Conservation (phyloP, 2,113 vertebrate species). For the Tenrec ecaudatus region DNA sequence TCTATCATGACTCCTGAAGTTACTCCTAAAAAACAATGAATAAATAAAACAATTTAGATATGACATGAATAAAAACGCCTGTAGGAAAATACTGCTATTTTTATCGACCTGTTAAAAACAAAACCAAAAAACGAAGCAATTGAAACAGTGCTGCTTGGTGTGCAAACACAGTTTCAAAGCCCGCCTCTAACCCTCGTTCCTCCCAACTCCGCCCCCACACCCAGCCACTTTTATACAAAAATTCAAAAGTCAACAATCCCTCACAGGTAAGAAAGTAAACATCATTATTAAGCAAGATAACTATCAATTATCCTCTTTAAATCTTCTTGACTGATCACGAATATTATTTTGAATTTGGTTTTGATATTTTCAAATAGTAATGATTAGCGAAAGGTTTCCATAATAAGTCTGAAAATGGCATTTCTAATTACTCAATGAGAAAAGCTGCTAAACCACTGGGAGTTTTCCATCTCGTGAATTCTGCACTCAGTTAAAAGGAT, state of each 20-base stretch:
- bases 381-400: slow-evolving; percentile 16
- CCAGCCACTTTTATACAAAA: slow-evolving; percentile 24
- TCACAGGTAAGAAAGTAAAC: slow-evolving; percentile 55
- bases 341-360: slow-evolving; percentile 50
- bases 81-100: slow-evolving; percentile 56
- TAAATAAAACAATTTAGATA: slow-evolving; percentile 10
- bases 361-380: slow-evolving; percentile 1
- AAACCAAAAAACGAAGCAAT: background rate
- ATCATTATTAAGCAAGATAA: slow-evolving; percentile 35
- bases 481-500: slow-evolving; percentile 29
- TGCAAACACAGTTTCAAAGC: slow-evolving; percentile 49
- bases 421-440: slow-evolving; percentile 43
- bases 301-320: slow-evolving; percentile 60
- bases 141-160: slow-evolving; percentile 24
- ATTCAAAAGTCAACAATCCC: slow-evolving; percentile 23
- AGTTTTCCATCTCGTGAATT: background rate
- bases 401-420: background rate
- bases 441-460: slow-evolving; percentile 14
- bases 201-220: background rate
- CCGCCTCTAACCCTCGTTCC: background rate
- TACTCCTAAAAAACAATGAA: background rate
- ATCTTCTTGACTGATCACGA: slow-evolving; percentile 41
- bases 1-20: background rate
- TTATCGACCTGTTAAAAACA: slow-evolving; percentile 34
- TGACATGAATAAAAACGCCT: slow-evolving; percentile 47